These are phyloP conservation scores for Polypedilum vanderplanki DNA, from an alignment of 1,140 invertebrate species.

Conservation along the genomic window DNA sequence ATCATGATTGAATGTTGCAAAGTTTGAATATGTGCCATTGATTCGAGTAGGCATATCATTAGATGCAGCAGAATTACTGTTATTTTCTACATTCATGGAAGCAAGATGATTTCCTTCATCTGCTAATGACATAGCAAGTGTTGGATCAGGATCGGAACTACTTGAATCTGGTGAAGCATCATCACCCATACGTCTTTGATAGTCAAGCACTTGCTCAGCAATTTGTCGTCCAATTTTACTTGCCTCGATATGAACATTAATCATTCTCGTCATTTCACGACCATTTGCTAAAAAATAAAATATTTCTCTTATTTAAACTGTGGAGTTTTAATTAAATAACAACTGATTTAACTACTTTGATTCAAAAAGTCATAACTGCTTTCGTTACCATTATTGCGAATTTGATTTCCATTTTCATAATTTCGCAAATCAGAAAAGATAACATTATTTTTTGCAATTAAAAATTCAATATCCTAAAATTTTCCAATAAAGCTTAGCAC, in stretches of 20 bases:
- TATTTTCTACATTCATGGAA: background rate
- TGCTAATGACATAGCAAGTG: conserved; percentile 28
- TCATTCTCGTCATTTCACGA: conserved; percentile 59
- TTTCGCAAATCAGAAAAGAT: conserved; percentile 43
- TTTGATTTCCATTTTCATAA: conserved; percentile 35
- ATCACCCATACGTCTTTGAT: conserved; percentile 48
- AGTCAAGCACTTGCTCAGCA: conserved; percentile 61
- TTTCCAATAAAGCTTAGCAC: background rate
- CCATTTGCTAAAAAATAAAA: conserved; percentile 39
- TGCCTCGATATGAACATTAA: conserved; percentile 66
- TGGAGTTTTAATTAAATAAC: background rate
- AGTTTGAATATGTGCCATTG: conserved; percentile 30
- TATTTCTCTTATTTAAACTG: background rate
- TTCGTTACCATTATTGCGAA: conserved; percentile 41
- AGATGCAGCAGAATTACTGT: background rate
- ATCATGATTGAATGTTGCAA: conserved; percentile 31
- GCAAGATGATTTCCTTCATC: conserved; percentile 31
- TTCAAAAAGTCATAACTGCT: conserved; percentile 53
- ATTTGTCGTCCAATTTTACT: conserved; percentile 74
- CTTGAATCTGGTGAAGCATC: conserved; percentile 37
- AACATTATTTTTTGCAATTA: conserved; percentile 76
- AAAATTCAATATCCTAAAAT: conserved; percentile 74
- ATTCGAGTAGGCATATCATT: background rate
- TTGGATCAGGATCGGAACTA: conserved; percentile 45
- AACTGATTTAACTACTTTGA: conserved; percentile 45